These are phyloP conservation scores for Paratilapia polleni DNA, from an alignment of 2,113 vertebrate genomes.

Conservation along the genomic window DNA sequence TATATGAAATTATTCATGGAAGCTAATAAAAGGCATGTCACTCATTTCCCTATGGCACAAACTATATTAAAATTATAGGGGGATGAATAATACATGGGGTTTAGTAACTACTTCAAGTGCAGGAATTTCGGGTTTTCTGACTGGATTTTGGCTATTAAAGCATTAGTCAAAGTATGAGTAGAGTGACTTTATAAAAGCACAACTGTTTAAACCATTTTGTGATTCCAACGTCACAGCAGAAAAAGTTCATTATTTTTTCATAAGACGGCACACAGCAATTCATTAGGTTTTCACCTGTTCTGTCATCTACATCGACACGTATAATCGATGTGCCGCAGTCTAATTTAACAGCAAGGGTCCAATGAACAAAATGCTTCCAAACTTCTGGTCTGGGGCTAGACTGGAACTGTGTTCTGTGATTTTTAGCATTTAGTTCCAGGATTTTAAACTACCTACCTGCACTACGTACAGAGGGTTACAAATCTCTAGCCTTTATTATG, in stretches of 20 bases:
- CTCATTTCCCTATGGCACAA: not conserved
- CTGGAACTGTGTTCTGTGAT: too few relatives aligned
- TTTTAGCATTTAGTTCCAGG: too few relatives aligned
- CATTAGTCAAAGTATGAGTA: not conserved
- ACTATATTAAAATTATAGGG: slow-evolving; percentile 1
- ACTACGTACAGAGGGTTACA: too few relatives aligned
- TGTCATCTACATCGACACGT: not conserved
- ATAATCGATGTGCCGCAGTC: not conserved
- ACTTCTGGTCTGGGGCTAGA: too few relatives aligned
- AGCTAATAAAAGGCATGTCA: slow-evolving; percentile 15
- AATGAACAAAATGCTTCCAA: too few relatives aligned
- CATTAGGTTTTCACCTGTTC: not conserved
- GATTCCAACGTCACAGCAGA: not conserved
- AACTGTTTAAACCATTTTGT: not conserved
- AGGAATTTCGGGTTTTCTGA: not conserved
- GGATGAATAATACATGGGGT: not conserved
- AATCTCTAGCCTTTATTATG: too few relatives aligned
- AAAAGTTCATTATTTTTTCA: not conserved
- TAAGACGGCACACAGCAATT: not conserved
- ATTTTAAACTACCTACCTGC: too few relatives aligned
- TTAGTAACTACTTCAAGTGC: not conserved
- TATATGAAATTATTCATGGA: not conserved
- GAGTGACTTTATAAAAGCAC: rapidly evolving
- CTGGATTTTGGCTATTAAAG: not conserved
- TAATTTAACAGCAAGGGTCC: too few relatives aligned